These are phyloP conservation scores for Lepidurus arcticus DNA, from an alignment of 1,140 invertebrate genomes.

Conservation along the genomic window DNA sequence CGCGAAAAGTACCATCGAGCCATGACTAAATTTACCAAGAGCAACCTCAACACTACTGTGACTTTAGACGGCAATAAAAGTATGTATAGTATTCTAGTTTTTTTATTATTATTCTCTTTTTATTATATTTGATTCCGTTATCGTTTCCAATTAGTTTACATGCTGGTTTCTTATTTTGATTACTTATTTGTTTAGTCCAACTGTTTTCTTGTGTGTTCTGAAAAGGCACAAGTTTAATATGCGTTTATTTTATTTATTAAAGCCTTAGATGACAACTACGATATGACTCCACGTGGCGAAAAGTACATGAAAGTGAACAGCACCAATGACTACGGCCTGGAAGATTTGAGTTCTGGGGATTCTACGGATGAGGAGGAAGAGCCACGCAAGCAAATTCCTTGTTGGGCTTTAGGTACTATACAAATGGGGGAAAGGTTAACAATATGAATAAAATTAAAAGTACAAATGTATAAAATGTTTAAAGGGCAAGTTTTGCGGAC, in stretches of 20 bases:
- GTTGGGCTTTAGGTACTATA: slow-evolving; percentile 37
- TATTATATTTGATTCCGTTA: neutral
- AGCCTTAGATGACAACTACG: neutral
- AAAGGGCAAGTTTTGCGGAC: neutral
- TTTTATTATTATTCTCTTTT: neutral
- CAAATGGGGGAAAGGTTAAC: neutral
- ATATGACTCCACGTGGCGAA: neutral
- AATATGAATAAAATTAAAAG: neutral
- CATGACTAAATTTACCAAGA: neutral
- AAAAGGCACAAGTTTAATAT: neutral
- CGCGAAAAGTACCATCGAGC: neutral
- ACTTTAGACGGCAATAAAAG: neutral
- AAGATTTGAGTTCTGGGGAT: slow-evolving; percentile 39
- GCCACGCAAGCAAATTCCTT: slow-evolving; percentile 38
- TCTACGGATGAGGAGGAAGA: slow-evolving; percentile 38
- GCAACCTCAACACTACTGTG: neutral
- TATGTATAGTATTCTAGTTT: neutral
- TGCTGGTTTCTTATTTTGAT: no score
- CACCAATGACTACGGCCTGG: slow-evolving; percentile 38
- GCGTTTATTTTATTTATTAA: neutral
- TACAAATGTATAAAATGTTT: neutral
- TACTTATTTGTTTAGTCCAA: neutral
- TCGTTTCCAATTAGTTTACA: neutral
- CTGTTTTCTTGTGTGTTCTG: neutral
- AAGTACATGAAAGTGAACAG: slow-evolving; percentile 25